phyloP scores from a whole-genome alignment of 2,888 invertebrate genomes.

The Eilema griseolum region DNA sequence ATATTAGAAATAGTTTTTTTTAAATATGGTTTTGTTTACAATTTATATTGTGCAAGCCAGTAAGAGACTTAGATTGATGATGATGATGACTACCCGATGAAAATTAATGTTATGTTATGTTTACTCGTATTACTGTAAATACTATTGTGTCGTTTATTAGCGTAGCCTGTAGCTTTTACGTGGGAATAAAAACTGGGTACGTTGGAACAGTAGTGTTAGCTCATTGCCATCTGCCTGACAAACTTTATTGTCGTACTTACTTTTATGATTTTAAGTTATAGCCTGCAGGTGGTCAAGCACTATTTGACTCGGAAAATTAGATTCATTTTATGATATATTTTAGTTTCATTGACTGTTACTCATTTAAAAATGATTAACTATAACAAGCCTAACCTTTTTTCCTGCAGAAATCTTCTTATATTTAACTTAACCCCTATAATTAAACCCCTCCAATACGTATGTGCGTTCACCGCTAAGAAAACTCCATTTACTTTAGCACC shows the following conservation, averaged over 20 bases:
- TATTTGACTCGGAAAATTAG: slow-evolving; percentile 40
- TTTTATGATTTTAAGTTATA: slow-evolving; percentile 45
- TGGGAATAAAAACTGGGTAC: slow-evolving; percentile 40
- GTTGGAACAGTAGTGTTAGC: slow-evolving; percentile 40
- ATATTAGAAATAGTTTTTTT: no score
- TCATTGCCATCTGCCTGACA: slow-evolving; percentile 36
- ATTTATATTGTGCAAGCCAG: no score
- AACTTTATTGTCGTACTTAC: slow-evolving; percentile 46
- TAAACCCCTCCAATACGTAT: no score
- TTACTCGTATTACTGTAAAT: slow-evolving; percentile 29
- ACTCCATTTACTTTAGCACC: no score
- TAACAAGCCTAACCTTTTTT: no score
- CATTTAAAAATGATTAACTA: no score
- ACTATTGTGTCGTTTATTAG: slow-evolving; percentile 42
- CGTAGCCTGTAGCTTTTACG: slow-evolving; percentile 37
- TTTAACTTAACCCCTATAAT: no score
- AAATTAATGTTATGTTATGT: slow-evolving; percentile 22
- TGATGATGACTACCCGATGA: no score
- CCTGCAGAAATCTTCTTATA: no score
- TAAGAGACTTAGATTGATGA: no score
- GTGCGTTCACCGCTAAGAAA: no score
- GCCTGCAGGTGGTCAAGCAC: slow-evolving; percentile 37
- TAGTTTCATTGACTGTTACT: background rate
- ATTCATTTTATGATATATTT: slow-evolving; percentile 11
- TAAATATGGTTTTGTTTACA: no score